Conservation (phyloP, 2,113 vertebrate genomes). For the Dendropsophus ebraccatus region DNA sequence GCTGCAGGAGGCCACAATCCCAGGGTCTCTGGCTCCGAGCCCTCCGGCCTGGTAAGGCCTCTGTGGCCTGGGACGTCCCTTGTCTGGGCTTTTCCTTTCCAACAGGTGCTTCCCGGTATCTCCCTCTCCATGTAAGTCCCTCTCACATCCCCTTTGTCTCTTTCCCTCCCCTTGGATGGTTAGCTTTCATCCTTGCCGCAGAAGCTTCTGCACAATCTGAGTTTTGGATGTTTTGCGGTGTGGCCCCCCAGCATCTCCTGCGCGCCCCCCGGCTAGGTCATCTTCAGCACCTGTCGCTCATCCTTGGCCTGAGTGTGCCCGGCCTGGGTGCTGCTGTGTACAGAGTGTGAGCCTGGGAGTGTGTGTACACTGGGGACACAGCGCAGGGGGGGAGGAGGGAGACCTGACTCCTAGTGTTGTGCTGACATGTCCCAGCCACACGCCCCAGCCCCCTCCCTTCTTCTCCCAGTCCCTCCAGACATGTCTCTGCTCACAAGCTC, state of each 20-base stretch:
- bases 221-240: background rate
- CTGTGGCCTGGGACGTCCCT: background rate
- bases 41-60: background rate
- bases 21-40: background rate
- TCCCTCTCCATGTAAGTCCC: slow-evolving; percentile 35
- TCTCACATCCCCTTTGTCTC: slow-evolving; percentile 44
- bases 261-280: background rate
- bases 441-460: slow-evolving; percentile 36
- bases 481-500: slow-evolving; percentile 46
- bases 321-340: slow-evolving; percentile 7
- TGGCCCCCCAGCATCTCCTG: slow-evolving; percentile 1
- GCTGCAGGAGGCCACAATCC: background rate
- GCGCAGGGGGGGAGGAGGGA: slow-evolving; percentile 10
- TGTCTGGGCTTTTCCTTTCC: background rate
- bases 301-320: slow-evolving; percentile 8
- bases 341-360: slow-evolving; percentile 7
- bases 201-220: background rate
- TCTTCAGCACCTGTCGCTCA: slow-evolving; percentile 36
- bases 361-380: slow-evolving; percentile 19
- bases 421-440: slow-evolving; percentile 45
- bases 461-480: slow-evolving; percentile 53
- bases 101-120: slow-evolving; percentile 38
- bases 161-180: too few relatives aligned
- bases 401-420: slow-evolving; percentile 38
- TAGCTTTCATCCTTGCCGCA: slow-evolving; percentile 24